Evolutionary conservation across 2,797 vertebrate genomes (phyloP), one percentile per base, ranked within the genome.

Genomic region (Capromys pilorides): DNA sequence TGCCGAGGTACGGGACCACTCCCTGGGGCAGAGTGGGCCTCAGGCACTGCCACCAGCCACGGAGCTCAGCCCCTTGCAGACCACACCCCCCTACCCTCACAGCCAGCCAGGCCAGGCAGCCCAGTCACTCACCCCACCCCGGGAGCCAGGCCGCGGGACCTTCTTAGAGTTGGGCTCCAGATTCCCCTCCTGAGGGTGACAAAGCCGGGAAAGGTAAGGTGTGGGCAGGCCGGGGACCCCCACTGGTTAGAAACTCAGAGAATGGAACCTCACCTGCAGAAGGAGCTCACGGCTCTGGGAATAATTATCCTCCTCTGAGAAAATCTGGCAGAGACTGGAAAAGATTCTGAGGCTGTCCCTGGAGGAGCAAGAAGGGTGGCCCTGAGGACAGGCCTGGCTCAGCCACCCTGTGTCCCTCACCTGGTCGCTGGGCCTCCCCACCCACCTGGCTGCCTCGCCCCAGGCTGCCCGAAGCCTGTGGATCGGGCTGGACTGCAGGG

Each of bases 291-390:
- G 98, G 98, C 99, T 99, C 79, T 99, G 99, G 5, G 99, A 98
- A 97, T 99, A 99, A 98, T 99, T 99, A 98, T 99, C 99, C 97
- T 99, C 98, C 95, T 99, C 99, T 0, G 99, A 99, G 98, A 99
- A 99, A 91, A 99, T 99, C 98, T 98, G 97, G 99, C 97, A 97
- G 82, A 97, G 97, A 77, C 90, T 96, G 81, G 97, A 97, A 91
- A 97, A 97, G 80, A 97, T 91, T 84, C 94, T 98, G 86, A 97
- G 96, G 83, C 96, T 97, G 77, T 97, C 97, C 95, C 97, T 97
- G 57, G 33, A 9, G 45, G 24, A 66, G 5, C 73, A 45, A 83
- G 39, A 82, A 16, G 39, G 73, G 85, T 0, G 19, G 26, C 22
- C 51, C 13, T 96, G 45, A 97, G 87, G 79, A 78, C 9, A 33